Percentiles rank a stretch among this genome's conserved stretches.
Conservation (phyloP, 2,797 vertebrate genomes). For the Artibeus jamaicensis region DNA sequence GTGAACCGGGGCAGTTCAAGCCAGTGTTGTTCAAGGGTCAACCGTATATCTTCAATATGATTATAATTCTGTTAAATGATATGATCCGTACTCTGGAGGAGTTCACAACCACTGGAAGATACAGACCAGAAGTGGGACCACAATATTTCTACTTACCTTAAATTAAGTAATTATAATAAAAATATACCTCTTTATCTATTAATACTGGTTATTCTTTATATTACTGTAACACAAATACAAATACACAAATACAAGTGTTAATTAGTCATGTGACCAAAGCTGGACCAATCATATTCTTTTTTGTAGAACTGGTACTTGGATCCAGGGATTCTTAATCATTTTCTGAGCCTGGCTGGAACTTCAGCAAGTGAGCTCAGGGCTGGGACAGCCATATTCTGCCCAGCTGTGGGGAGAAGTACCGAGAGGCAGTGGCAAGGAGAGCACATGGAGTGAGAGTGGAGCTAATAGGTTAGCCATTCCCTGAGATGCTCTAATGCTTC, state of each 20-base stretch:
- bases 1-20: neutral
- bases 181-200: neutral
- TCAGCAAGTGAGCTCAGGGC: neutral
- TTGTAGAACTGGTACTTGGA: neutral
- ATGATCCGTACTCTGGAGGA: neutral
- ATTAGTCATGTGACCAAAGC: neutral
- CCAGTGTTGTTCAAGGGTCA: neutral
- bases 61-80: constrained; percentile 1
- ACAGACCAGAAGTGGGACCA: neutral
- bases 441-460: neutral
- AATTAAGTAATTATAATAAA: neutral
- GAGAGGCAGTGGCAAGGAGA: neutral
- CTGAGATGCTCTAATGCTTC: neutral
- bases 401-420: neutral
- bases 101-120: neutral
- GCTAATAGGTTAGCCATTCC: neutral
- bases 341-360: neutral
- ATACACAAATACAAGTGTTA: neutral
- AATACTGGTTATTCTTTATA: constrained; percentile 4
- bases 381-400: neutral
- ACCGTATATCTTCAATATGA: neutral
- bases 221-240: neutral
- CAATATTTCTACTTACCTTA: neutral
- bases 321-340: neutral
- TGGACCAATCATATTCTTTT: neutral